Percentiles rank a stretch among this genome's conserved stretches.
Conservation (phyloP, 1,140 invertebrate species). For the Caenorhabditis briggsae region DNA sequence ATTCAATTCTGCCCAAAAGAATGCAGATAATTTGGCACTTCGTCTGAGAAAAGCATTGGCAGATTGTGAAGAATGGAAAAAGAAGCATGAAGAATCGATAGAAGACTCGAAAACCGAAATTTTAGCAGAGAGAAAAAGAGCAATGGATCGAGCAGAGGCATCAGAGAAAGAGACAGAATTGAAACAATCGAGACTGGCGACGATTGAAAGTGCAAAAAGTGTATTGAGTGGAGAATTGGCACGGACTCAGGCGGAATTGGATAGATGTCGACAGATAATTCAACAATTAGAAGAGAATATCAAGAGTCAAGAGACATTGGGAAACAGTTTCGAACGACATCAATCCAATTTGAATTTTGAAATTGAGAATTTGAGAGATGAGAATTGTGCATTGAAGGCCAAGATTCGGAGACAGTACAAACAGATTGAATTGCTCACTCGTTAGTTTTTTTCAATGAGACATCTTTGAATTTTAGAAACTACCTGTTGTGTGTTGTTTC, state of each 20-base stretch:
- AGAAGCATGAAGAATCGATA: conserved; percentile 59
- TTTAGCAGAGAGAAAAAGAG: conserved; percentile 69
- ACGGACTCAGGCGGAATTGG: conserved; percentile 64
- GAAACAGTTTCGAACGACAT: conserved; percentile 71
- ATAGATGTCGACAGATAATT: conserved; percentile 68
- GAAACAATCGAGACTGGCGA: conserved; percentile 56
- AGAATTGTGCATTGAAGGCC: conserved; percentile 72
- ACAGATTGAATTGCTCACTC: conserved; percentile 74
- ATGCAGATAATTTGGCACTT: conserved; percentile 57
- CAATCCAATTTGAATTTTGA: conserved; percentile 67
- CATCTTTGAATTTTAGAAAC: too few relatives aligned
- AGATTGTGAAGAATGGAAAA: conserved; percentile 57
- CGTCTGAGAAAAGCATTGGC: conserved; percentile 59
- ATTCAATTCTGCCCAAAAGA: conserved; percentile 23
- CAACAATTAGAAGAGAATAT: conserved; percentile 68
- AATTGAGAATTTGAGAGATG: conserved; percentile 70
- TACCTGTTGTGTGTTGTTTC: too few relatives aligned
- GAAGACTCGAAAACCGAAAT: conserved; percentile 62
- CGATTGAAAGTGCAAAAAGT: conserved; percentile 58
- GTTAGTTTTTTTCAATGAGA: conserved; percentile 55
- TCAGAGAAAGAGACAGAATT: conserved; percentile 62
- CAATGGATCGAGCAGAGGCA: conserved; percentile 66
- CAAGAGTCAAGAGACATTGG: conserved; percentile 70
- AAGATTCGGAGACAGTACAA: conserved; percentile 72
- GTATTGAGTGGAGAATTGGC: conserved; percentile 39